A percentile compares a stretch with the other conserved stretches of the same genome.
Evolutionary conservation across 2,797 vertebrate species (phyloP).

Genomic region (Ctenopoma multispine): DNA sequence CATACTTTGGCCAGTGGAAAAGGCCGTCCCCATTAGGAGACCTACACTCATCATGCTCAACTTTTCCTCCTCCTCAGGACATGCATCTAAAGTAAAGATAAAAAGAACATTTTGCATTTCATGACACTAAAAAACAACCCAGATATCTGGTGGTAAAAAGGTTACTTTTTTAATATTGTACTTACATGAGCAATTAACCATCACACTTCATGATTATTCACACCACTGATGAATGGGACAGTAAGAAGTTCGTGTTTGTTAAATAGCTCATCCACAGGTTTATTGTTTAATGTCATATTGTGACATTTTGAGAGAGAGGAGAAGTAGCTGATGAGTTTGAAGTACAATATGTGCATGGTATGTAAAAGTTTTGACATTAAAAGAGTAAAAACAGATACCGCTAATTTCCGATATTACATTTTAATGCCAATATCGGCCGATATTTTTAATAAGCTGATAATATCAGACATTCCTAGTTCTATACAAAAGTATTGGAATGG

Average conservation of each 20-base stretch:
- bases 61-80: conserved; percentile 78
- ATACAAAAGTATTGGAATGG: no score
- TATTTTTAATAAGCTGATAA: no score
- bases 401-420: no score
- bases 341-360: no score
- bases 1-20: conserved; percentile 85
- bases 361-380: no score
- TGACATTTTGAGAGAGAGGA: no score
- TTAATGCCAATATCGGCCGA: no score
- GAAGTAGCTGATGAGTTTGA: no score
- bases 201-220: conserved; percentile 80
- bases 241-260: conserved; percentile 67
- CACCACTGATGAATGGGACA: conserved; percentile 80
- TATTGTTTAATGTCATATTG: no score
- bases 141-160: not conserved
- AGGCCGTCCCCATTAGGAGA: conserved; percentile 85
- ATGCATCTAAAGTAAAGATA: conserved; percentile 66
- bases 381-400: no score
- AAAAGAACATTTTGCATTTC: not conserved
- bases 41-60: conserved; percentile 86
- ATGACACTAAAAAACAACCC: not conserved
- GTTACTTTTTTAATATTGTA: not conserved
- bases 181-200: conserved; percentile 70
- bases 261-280: conserved; percentile 63
- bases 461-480: no score